Base-by-base conservation (phyloP, 2,888 invertebrate genomes). In the Pyrochroa serraticornis region DNA sequence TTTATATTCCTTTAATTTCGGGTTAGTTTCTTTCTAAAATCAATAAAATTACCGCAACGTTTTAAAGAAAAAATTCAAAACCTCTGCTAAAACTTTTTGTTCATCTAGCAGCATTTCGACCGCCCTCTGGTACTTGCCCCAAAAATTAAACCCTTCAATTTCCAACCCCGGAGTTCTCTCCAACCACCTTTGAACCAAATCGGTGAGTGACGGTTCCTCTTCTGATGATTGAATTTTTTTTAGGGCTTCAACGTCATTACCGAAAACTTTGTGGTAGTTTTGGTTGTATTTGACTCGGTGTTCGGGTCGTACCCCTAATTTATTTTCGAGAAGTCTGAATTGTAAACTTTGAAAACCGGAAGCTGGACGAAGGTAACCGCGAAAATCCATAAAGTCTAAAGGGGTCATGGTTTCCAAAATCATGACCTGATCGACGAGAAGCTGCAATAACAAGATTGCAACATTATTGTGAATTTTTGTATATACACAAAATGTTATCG, bases 351-450 rank as follows among this genome's bases (percentile, higher is more conserved):
- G 99, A 77, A 99, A 99, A 0, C 99, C 99, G 0, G 98, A 98
- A 0, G 98, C 97, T 0, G 98, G 94, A 7, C 93, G 90, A 34
- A 99, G 82, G 75, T 94, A 94, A 65, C 91, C 87, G 43, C 98
- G 87, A 79, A 99, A 99, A 73, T 97, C 97, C 90, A 99, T 93
- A 75, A 99, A 99, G 80, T 99, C 99, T 57, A 97, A 80, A 0
- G 99, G 97, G 0, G 97, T 97, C 99, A 99, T 99, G 0, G 98
- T 98, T 80, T 99, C 99, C 67, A 99, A 80, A 67, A 99, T 96
- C 81, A 92, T 91, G 37, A 99, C 95, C 82, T 99, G 98, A 75
- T 99, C 98, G 35, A 94, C 95, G 44, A 98, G 84, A 0, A 98
- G 83, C 95, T 97, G 81, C 6, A 80, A 75, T 59, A 43, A 46